Evolutionary conservation across 2,797 vertebrate species (phyloP).

Genomic region (Siniperca scherzeri): DNA sequence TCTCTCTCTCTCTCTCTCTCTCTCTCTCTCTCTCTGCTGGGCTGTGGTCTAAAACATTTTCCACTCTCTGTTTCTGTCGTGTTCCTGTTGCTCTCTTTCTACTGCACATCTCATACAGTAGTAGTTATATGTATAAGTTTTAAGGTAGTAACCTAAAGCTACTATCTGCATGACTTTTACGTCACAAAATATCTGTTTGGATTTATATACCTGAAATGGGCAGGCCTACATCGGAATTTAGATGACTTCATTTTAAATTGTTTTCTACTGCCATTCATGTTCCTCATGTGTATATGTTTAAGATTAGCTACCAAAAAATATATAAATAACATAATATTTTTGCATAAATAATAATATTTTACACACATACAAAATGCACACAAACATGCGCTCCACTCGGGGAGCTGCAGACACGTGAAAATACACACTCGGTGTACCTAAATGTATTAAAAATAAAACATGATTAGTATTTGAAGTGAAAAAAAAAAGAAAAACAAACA

Average conservation of each 20-base stretch:
- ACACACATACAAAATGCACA: background rate
- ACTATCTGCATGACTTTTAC: background rate
- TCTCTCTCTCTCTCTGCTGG: constrained; percentile 18
- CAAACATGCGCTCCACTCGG: background rate
- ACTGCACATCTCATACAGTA: background rate
- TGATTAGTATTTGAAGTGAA: background rate
- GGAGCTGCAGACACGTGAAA: background rate
- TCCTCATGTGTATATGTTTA: background rate
- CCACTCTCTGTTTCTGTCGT: background rate
- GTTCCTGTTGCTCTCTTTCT: background rate
- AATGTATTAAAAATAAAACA: background rate
- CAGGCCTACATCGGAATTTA: background rate
- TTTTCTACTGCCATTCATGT: background rate
- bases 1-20: constrained; percentile 19
- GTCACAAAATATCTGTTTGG: background rate
- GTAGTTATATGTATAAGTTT: background rate
- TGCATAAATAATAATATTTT: background rate
- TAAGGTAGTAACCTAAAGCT: background rate
- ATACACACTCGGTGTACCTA: background rate
- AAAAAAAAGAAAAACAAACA: background rate
- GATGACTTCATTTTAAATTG: background rate
- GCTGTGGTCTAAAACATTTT: constrained; percentile 23
- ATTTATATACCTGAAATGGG: background rate
- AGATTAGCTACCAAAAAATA: background rate
- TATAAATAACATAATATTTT: background rate